A percentile compares a stretch with the other conserved stretches of the same genome.
These are phyloP conservation scores for Colius striatus DNA, from an alignment of 2,113 vertebrate species.

Conservation along the genomic window DNA sequence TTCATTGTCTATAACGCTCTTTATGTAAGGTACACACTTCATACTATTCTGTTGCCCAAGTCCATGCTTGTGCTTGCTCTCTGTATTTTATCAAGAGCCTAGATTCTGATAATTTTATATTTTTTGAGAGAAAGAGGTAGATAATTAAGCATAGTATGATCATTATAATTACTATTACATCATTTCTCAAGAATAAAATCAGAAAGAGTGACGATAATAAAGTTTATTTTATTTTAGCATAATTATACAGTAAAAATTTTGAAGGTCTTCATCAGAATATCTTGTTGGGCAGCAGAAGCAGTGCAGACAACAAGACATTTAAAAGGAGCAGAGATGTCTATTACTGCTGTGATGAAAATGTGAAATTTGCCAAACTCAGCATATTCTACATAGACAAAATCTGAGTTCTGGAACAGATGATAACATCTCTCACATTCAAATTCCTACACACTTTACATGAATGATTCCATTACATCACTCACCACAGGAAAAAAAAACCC, in stretches of 20 bases:
- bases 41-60: background rate
- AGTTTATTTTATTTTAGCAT: background rate
- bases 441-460: background rate
- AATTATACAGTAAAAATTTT: background rate
- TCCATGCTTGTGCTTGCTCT: background rate
- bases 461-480: background rate
- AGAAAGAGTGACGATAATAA: background rate
- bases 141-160: background rate
- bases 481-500: background rate
- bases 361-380: slow-evolving; percentile 14
- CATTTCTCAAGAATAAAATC: background rate
- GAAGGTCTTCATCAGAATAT: background rate
- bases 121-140: background rate
- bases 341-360: background rate
- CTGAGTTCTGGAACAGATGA: background rate
- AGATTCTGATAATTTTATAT: background rate
- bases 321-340: background rate
- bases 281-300: background rate
- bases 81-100: background rate
- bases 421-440: background rate
- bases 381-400: background rate
- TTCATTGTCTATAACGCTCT: background rate
- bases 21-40: background rate
- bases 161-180: background rate
- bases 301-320: background rate